Conservation (phyloP, 2,797 vertebrate genomes). For the Nannoperca australis region DNA sequence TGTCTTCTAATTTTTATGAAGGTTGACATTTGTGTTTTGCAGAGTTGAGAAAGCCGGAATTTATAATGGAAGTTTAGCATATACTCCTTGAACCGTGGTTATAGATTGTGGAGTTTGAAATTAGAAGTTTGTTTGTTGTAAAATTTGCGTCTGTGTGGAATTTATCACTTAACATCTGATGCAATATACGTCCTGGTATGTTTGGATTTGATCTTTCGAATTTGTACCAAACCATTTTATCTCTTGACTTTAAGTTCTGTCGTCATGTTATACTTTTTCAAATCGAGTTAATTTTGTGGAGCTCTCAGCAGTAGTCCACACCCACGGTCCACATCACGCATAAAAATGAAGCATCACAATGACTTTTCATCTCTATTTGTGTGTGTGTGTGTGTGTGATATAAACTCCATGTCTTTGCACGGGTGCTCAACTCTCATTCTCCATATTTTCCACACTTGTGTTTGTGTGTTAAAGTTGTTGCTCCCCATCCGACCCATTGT, state of each 20-base stretch:
- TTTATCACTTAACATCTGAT: constrained; percentile 52
- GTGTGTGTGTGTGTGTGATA: not conserved
- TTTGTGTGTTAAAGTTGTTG: constrained; percentile 48
- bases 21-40: constrained; percentile 17
- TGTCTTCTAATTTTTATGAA: constrained; percentile 1
- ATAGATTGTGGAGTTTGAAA: constrained; percentile 7
- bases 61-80: constrained; percentile 39
- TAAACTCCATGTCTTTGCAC: constrained; percentile 21
- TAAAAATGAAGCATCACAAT: constrained; percentile 25
- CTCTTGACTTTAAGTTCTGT: constrained; percentile 14
- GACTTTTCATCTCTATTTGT: constrained; percentile 9
- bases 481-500: constrained; percentile 13
- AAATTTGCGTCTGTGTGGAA: constrained; percentile 20
- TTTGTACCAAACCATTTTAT: constrained; percentile 18
- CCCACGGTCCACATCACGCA: constrained; percentile 1
- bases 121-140: constrained; percentile 34
- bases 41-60: constrained; percentile 30
- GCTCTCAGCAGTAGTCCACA: constrained; percentile 7
- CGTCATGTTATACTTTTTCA: constrained; percentile 9
- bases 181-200: constrained; percentile 51
- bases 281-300: not conserved
- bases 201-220: constrained; percentile 12
- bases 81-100: constrained; percentile 32
- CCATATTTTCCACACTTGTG: constrained; percentile 36
- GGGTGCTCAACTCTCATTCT: constrained; percentile 30